Evolutionary conservation across 2,888 invertebrate genomes (phyloP), one percentile per base, ranked within the genome.

Genomic region (Andrena hattorfiana): DNA sequence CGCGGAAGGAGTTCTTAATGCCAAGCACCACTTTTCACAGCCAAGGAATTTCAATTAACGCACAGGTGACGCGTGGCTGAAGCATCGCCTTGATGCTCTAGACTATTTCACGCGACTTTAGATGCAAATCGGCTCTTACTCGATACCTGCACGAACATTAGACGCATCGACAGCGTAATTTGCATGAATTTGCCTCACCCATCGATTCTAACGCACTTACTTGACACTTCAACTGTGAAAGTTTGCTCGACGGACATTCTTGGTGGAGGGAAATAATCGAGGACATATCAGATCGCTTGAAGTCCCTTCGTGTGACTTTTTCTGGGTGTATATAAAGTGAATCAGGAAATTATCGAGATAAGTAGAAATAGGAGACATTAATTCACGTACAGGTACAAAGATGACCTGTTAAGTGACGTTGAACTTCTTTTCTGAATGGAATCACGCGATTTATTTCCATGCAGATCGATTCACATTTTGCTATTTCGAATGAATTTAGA

Each of bases 11-110:
- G 81, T 66, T 80, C 68, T 48, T 75, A 23, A 76, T 71, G 71
- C 60, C 78, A 76, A 54, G 59, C 82, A 54, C 13, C 49, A 26
- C 73, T 77, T 80, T 82, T 70, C 79, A 63, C 70, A 72, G 81
- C 23, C 70, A 42, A 42, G 60, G 72, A 79, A 86, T 86, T 77
- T 86, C 81, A 86, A 86, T 86, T 79, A 79, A 79, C 69, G 60
- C 59, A 60, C 51, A 64, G 62, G 74, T 28, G 67, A 48, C 49
- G 32, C 68, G 23, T 42, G 42, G 42, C 42, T 42, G 16, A 4
- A 42, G 42, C 42, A 42, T 16, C 16, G 42, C n/a, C 35, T 49
- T 48, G 1, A 2, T 10, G 35, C 28, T 72, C 59, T 10, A n/a
- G 32, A 72, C 8, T 30, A 62, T 60, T 71, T 67, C 20, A 13